Base-by-base conservation (phyloP, 2,888 invertebrate genomes). In the Polydesmus complanatus region DNA sequence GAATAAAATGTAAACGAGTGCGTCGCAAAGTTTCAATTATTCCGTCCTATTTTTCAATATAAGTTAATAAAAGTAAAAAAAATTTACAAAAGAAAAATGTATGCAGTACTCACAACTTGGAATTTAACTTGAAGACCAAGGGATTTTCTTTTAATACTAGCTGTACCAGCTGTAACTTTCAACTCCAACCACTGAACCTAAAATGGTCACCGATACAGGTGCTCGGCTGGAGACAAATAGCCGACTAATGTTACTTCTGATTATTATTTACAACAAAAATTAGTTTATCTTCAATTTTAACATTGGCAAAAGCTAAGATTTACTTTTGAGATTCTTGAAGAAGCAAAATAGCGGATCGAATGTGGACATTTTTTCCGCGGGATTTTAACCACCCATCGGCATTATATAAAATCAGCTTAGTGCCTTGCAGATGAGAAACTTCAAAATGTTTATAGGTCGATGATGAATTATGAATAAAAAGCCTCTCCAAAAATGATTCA, bases 381-480 rank as follows among this genome's bases (percentile, higher is more conserved):
- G 85, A 80, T 69, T 86, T 88, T 65, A 94, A 79, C 94, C 94
- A 95, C 2, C 92, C 92, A 53, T 84, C 83, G 23, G 87, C 86
- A 63, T 87, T 85, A 71, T 95, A 95, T 26, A 90, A 74, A 1
- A 94, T 92, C 0, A 93, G 92, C 76, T 89, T 90, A 0, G 93
- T 93, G 27, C 93, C 89, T 79, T 81, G 76, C 60, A 75, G 73
- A 68, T 78, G 78, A 64, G 75, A 76, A 62, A 78, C 68, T 22
- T 72, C 71, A 64, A 77, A 76, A 51, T 73, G 73, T 62, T 71
- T 70, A n/a, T 72, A 71, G 23, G 25, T 18, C 8, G 23, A n/a
- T 19, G 26, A 75, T 66, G 85, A 84, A 72, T 88, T 88, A 73
- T 88, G 86, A 0, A 85, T 79, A 75, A 90, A 84, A 27, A 90